A percentile compares a stretch with the other conserved stretches of the same genome.
These are phyloP conservation scores for Palythoa heliodiscus DNA, from an alignment of 92 coral and sea anemone species.

Conservation along the genomic window DNA sequence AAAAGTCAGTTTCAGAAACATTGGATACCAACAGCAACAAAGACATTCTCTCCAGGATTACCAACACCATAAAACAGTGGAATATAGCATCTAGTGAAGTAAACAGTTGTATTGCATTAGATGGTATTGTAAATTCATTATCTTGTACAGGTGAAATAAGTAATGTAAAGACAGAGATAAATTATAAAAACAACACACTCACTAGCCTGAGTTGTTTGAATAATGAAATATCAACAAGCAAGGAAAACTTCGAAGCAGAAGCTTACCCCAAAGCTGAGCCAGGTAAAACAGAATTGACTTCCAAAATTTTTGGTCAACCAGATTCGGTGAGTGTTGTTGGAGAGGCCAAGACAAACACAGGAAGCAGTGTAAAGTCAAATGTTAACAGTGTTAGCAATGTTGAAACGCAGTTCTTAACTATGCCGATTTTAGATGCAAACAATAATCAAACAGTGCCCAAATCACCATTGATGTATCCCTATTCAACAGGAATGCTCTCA, in stretches of 20 bases:
- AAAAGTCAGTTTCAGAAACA: neutral
- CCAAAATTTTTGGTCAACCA: neutral
- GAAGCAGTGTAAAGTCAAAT: neutral
- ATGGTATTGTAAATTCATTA: neutral
- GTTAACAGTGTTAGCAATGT: neutral
- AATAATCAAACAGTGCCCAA: constrained; percentile 5
- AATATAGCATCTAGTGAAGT: neutral
- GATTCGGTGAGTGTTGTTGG: neutral
- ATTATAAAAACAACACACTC: neutral
- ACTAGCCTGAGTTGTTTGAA: neutral
- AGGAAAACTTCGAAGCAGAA: neutral
- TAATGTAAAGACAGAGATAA: neutral
- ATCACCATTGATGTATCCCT: constrained; percentile 35
- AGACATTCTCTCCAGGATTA: neutral
- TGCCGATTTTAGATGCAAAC: constrained; percentile 20
- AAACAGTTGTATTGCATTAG: neutral
- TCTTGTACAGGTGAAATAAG: neutral
- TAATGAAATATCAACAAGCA: neutral
- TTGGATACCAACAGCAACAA: neutral
- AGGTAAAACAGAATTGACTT: neutral
- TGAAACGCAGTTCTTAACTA: neutral
- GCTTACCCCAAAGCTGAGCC: neutral
- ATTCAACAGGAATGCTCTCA: constrained; percentile 29
- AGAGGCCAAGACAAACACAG: neutral
- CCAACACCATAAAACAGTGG: neutral